Evolutionary conservation across 2,888 invertebrate genomes (phyloP).

Genomic region (Pandemis cinnamomeana): DNA sequence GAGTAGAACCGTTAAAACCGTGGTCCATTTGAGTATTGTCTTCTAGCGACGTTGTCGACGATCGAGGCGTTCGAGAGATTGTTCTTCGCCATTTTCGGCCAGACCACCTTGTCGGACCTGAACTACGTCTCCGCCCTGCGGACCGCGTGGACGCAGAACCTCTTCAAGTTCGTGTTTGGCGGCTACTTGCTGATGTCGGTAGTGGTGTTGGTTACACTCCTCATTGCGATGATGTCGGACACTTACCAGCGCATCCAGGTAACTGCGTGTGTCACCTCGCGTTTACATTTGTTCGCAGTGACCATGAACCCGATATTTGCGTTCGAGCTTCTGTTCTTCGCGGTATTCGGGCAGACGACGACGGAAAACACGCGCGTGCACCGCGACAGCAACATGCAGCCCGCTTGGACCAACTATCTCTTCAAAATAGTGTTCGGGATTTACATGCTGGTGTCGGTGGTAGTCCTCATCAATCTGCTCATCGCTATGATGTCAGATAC

Average conservation of each 20-base stretch:
- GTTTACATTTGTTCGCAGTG: slow-evolving; percentile 89
- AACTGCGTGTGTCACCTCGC: slow-evolving; percentile 79
- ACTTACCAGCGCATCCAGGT: slow-evolving; percentile 99
- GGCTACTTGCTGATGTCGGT: slow-evolving; percentile 99
- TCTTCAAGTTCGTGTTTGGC: slow-evolving; percentile 97
- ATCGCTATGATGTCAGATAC: slow-evolving; percentile 99
- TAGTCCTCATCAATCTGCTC: slow-evolving; percentile 99
- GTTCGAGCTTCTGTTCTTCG: slow-evolving; percentile 99
- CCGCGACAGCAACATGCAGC: slow-evolving; percentile 87
- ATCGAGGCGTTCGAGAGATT: slow-evolving; percentile 98
- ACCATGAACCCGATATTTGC: slow-evolving; percentile 96
- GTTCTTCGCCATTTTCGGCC: slow-evolving; percentile 99
- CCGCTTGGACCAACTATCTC: slow-evolving; percentile 92
- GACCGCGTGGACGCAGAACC: slow-evolving; percentile 92
- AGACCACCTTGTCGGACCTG: slow-evolving; percentile 94
- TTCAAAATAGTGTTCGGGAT: slow-evolving; percentile 95
- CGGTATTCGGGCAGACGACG: slow-evolving; percentile 97
- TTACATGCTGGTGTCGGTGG: slow-evolving; percentile 99
- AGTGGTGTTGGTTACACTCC: slow-evolving; percentile 98
- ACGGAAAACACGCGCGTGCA: slow-evolving; percentile 89
- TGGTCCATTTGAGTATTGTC: slow-evolving; percentile 80
- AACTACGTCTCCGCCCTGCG: slow-evolving; percentile 88
- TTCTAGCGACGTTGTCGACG: slow-evolving; percentile 93
- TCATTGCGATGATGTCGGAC: slow-evolving; percentile 99
- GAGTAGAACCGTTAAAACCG: slow-evolving; percentile 58